phyloP scores from a whole-genome alignment of 2,888 invertebrate genomes.

The Platycnemis pennipes region DNA sequence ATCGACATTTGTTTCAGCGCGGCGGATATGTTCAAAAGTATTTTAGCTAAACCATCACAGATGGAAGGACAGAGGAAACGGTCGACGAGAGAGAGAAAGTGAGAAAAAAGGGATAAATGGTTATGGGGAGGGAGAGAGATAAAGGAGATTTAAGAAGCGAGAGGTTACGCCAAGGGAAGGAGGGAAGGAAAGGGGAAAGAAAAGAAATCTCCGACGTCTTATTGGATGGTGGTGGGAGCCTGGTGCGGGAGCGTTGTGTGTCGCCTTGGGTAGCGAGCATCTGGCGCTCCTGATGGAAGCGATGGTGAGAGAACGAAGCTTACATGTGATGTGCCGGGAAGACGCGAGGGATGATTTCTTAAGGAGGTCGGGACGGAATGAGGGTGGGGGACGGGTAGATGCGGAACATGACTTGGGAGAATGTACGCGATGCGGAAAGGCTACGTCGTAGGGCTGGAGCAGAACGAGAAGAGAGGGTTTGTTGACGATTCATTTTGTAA shows the following conservation, averaged over 20 bases:
- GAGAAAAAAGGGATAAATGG: too few species aligned
- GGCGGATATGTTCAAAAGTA: too few species aligned
- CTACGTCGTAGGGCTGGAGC: not conserved
- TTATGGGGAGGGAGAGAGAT: too few species aligned
- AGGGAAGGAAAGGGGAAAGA: not conserved
- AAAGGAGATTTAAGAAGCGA: constrained; percentile 1
- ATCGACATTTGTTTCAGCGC: too few species aligned
- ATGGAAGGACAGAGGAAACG: not conserved
- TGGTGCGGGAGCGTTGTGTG: not conserved
- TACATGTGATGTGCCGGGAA: not conserved
- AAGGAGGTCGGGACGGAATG: not conserved
- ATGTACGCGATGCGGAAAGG: not conserved
- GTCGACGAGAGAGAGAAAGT: not conserved
- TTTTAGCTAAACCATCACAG: too few species aligned
- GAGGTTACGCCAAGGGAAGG: not conserved
- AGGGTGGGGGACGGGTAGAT: not conserved
- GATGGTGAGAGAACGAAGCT: not conserved
- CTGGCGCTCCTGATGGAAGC: not conserved
- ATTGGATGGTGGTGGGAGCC: not conserved
- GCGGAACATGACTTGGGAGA: not conserved
- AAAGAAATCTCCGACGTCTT: constrained; percentile 15
- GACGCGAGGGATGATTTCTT: not conserved
- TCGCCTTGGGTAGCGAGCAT: not conserved
- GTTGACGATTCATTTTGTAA: not conserved
- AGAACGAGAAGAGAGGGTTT: not conserved